These are phyloP conservation scores for Craterocephalus amniculus DNA, from an alignment of 2,797 vertebrate genomes.

Conservation along the genomic window DNA sequence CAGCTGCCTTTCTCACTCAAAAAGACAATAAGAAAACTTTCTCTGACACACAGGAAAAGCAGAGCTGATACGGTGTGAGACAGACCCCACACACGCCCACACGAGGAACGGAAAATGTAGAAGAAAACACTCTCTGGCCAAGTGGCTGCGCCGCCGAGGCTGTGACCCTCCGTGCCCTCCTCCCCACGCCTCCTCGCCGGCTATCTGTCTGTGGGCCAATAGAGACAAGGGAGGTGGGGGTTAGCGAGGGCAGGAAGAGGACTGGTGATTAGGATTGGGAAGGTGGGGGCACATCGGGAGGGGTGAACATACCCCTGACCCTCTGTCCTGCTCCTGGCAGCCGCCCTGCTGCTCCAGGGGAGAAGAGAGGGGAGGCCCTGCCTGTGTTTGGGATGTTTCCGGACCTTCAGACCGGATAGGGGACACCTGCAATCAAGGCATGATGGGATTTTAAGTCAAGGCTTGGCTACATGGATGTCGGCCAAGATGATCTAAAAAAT, in stretches of 20 bases:
- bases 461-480: neutral
- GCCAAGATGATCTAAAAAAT: slow-evolving; percentile 6
- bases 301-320: slow-evolving; percentile 64
- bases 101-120: slow-evolving; percentile 13
- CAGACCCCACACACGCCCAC: slow-evolving; percentile 36
- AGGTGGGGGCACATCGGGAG: slow-evolving; percentile 23
- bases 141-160: slow-evolving; percentile 63
- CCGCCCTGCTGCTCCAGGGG: slow-evolving; percentile 56
- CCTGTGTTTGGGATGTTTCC: slow-evolving; percentile 72
- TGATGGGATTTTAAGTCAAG: slow-evolving; percentile 20
- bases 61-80: slow-evolving; percentile 31
- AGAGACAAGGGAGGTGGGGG: slow-evolving; percentile 42
- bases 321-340: slow-evolving; percentile 70
- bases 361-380: slow-evolving; percentile 55
- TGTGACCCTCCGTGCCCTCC: slow-evolving; percentile 61
- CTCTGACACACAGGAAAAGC: slow-evolving; percentile 30
- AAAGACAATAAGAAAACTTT: slow-evolving; percentile 30
- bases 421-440: slow-evolving; percentile 29
- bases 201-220: slow-evolving; percentile 70
- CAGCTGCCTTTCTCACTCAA: slow-evolving; percentile 17
- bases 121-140: slow-evolving; percentile 45
- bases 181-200: slow-evolving; percentile 46
- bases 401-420: slow-evolving; percentile 69
- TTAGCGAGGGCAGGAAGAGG: slow-evolving; percentile 70
- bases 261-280: slow-evolving; percentile 72